Evolutionary conservation across 2,113 vertebrate genomes (phyloP).

Genomic region (Ranitomeya variabilis): DNA sequence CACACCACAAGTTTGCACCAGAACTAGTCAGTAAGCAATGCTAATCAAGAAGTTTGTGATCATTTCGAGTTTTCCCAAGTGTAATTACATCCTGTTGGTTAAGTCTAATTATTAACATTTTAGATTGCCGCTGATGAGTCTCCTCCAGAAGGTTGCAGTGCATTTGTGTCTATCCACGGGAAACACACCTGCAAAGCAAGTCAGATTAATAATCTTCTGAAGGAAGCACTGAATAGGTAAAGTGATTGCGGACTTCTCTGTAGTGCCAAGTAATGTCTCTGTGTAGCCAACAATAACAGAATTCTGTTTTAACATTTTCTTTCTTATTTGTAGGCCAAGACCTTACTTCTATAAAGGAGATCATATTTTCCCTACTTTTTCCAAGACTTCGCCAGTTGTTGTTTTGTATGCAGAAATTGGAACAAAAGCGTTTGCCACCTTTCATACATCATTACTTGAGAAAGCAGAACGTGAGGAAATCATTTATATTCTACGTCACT

Average conservation of each 20-base stretch:
- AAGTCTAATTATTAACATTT: slow-evolving; percentile 71
- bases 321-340: slow-evolving; percentile 76
- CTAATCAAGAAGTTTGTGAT: slow-evolving; percentile 66
- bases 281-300: slow-evolving; percentile 28
- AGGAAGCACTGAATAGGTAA: slow-evolving; percentile 88
- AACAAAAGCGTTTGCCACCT: slow-evolving; percentile 85
- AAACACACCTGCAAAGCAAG: slow-evolving; percentile 87
- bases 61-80: slow-evolving; percentile 61
- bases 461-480: slow-evolving; percentile 80
- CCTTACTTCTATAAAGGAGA: slow-evolving; percentile 89
- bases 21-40: slow-evolving; percentile 66
- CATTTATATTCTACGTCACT: slow-evolving; percentile 90
- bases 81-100: slow-evolving; percentile 67
- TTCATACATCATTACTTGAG: slow-evolving; percentile 86
- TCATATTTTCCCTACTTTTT: slow-evolving; percentile 83
- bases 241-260: neutral
- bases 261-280: neutral
- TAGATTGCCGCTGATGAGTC: slow-evolving; percentile 92
- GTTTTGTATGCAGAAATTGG: slow-evolving; percentile 96
- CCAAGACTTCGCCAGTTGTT: slow-evolving; percentile 79
- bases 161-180: slow-evolving; percentile 89
- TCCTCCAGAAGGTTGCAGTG: slow-evolving; percentile 83
- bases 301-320: slow-evolving; percentile 51
- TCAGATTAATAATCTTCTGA: slow-evolving; percentile 91
- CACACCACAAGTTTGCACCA: slow-evolving; percentile 63